Percentiles rank a stretch among this genome's conserved stretches.
phyloP scores from a whole-genome alignment of 2,113 vertebrate species.

The Prinia subflava region DNA sequence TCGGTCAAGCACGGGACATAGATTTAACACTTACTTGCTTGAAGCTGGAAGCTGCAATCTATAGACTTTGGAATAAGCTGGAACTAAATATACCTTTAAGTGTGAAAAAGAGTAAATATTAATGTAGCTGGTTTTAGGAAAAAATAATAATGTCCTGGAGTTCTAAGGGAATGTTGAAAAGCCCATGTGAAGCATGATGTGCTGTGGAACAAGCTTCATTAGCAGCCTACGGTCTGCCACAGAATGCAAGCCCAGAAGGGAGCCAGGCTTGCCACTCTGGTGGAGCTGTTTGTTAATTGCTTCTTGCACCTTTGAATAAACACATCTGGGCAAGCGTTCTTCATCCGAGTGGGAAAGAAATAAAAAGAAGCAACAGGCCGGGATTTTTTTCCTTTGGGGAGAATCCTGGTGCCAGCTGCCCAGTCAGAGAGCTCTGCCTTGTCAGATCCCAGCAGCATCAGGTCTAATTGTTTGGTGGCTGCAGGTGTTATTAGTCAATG shows the following conservation, averaged over 20 bases:
- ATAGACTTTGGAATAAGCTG: neutral
- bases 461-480: neutral
- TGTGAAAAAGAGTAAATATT: neutral
- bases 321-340: neutral
- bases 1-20: neutral
- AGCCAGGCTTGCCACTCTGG: neutral
- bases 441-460: neutral
- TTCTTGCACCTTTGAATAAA: neutral
- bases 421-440: neutral
- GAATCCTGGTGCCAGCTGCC: neutral
- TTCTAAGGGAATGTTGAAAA: neutral
- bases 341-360: neutral
- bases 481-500: neutral
- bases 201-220: neutral
- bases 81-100: neutral
- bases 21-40: neutral
- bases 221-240: neutral
- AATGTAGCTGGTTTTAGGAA: neutral
- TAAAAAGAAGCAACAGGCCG: neutral
- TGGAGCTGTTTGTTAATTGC: neutral
- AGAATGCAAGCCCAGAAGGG: neutral
- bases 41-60: neutral
- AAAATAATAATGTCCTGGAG: neutral
- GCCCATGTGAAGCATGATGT: neutral
- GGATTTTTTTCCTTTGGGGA: neutral